Percentiles rank a stretch among this genome's conserved stretches.
phyloP scores from a whole-genome alignment of 2,797 vertebrate genomes.

The Melanotaenia maccullochi region DNA sequence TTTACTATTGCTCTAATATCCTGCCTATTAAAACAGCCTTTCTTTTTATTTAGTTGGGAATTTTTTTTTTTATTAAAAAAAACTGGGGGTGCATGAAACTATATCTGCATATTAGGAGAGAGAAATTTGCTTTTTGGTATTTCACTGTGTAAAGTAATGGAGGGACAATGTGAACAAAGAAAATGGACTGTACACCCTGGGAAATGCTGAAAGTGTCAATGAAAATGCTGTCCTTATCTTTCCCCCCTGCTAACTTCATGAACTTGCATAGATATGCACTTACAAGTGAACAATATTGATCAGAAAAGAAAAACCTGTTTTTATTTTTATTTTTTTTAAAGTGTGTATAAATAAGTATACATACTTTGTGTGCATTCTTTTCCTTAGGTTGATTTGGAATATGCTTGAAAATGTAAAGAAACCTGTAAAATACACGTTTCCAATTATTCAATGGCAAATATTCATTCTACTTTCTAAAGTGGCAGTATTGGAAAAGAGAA shows the following conservation, averaged over 20 bases:
- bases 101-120: conserved; percentile 23
- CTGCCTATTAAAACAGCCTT: conserved; percentile 59
- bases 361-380: conserved; percentile 26
- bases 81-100: conserved; percentile 22
- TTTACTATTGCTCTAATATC: conserved; percentile 70
- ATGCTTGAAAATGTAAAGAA: conserved; percentile 16
- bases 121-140: conserved; percentile 11
- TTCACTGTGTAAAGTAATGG: conserved; percentile 75
- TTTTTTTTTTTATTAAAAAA: background rate
- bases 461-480: conserved; percentile 53
- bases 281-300: conserved; percentile 16
- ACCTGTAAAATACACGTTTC: conserved; percentile 43
- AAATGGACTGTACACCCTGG: background rate
- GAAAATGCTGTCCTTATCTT: conserved; percentile 4
- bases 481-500: conserved; percentile 57
- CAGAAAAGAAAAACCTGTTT: background rate
- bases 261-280: conserved; percentile 55
- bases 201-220: conserved; percentile 14
- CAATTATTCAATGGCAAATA: conserved; percentile 34
- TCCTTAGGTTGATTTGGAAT: conserved; percentile 37
- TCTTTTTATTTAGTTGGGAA: conserved; percentile 67
- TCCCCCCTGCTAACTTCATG: conserved; percentile 64
- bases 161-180: conserved; percentile 13
- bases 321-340: background rate
- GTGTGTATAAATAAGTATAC: conserved; percentile 28